These are phyloP conservation scores for Pseudopipra pipra DNA, from an alignment of 2,113 vertebrate genomes.

Conservation along the genomic window DNA sequence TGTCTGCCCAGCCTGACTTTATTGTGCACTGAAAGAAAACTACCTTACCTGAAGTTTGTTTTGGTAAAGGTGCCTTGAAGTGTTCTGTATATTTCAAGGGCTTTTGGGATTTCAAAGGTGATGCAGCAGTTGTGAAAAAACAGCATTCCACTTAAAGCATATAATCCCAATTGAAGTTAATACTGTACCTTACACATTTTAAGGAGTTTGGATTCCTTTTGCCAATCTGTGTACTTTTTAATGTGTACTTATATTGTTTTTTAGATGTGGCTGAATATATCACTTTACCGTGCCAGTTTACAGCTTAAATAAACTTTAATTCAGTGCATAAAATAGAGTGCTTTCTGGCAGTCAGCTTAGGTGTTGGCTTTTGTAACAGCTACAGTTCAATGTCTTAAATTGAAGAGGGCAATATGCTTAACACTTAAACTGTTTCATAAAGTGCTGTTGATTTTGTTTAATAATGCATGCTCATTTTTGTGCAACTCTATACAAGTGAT, in stretches of 20 bases:
- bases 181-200: not conserved
- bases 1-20: not conserved
- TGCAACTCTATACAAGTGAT: not conserved
- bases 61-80: not conserved
- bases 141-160: not conserved
- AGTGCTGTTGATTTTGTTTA: not conserved
- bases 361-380: not conserved
- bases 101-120: not conserved
- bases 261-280: not conserved
- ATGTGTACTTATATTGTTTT: not conserved
- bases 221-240: not conserved
- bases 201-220: not conserved
- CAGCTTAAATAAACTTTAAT: not conserved
- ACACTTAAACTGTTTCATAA: not conserved
- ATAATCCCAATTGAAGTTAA: not conserved
- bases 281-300: not conserved
- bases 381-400: not conserved
- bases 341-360: not conserved
- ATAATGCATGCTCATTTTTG: not conserved
- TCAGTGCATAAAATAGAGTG: not conserved
- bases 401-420: not conserved
- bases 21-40: not conserved
- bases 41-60: not conserved
- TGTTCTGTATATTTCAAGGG: not conserved
- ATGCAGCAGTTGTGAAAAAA: not conserved